These are phyloP conservation scores for Terrapene triunguis DNA, from an alignment of 2,113 vertebrate species.

Conservation along the genomic window DNA sequence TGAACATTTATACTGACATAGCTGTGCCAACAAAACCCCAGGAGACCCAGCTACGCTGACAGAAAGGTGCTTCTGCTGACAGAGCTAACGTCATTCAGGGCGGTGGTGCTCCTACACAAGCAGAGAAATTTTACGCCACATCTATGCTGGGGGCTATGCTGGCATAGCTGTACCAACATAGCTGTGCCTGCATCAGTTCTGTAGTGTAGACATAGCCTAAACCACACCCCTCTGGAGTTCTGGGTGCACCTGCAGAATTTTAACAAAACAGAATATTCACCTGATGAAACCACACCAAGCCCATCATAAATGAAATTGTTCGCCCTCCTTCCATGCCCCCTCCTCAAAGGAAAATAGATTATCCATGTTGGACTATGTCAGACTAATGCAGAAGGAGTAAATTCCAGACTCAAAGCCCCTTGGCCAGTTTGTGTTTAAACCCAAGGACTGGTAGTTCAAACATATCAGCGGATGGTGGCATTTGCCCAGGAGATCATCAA, in stretches of 20 bases:
- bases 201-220: not conserved
- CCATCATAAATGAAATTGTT: not conserved
- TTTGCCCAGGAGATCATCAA: not conserved
- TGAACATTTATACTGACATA: not conserved
- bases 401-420: not conserved
- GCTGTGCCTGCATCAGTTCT: not conserved
- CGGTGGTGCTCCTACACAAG: not conserved
- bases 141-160: no score
- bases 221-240: not conserved
- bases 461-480: not conserved
- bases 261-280: not conserved
- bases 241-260: not conserved
- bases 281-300: not conserved
- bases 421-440: not conserved
- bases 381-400: conserved; percentile 5
- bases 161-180: no score
- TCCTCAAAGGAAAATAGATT: conserved; percentile 4
- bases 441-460: not conserved
- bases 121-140: not conserved
- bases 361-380: not conserved
- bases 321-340: not conserved
- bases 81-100: not conserved
- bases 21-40: not conserved
- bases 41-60: not conserved
- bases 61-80: not conserved